Evolutionary conservation across 2,797 vertebrate genomes (phyloP).

Genomic region (Eulemur coronatus): DNA sequence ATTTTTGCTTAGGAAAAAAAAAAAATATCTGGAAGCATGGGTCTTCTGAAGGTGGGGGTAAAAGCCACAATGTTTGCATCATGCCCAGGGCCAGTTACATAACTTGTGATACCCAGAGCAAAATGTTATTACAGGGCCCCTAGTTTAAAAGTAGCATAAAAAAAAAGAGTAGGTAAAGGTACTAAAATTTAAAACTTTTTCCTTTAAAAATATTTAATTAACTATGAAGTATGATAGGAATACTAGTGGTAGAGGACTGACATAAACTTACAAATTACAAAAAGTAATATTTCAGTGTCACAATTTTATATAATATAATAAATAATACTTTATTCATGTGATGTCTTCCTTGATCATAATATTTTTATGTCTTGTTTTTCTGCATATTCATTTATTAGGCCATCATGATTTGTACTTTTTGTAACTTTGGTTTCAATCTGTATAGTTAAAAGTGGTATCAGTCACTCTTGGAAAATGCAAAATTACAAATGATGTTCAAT

Average conservation of each 20-base stretch:
- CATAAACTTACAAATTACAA: neutral
- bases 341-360: neutral
- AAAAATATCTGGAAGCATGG: neutral
- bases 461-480: neutral
- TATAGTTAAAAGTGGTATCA: neutral
- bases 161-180: neutral
- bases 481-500: neutral
- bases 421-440: neutral
- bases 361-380: neutral
- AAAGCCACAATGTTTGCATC: neutral
- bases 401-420: neutral
- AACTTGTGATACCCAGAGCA: neutral
- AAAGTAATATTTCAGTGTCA: neutral
- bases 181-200: neutral
- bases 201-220: neutral
- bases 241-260: neutral
- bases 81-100: accelerated
- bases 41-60: neutral
- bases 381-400: neutral
- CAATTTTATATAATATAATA: neutral
- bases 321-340: neutral
- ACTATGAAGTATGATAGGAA: neutral
- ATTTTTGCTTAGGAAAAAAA: neutral
- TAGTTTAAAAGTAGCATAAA: neutral
- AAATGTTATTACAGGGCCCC: neutral